Base-by-base conservation (phyloP, 1,140 invertebrate genomes). In the Vollenhovia emeryi region DNA sequence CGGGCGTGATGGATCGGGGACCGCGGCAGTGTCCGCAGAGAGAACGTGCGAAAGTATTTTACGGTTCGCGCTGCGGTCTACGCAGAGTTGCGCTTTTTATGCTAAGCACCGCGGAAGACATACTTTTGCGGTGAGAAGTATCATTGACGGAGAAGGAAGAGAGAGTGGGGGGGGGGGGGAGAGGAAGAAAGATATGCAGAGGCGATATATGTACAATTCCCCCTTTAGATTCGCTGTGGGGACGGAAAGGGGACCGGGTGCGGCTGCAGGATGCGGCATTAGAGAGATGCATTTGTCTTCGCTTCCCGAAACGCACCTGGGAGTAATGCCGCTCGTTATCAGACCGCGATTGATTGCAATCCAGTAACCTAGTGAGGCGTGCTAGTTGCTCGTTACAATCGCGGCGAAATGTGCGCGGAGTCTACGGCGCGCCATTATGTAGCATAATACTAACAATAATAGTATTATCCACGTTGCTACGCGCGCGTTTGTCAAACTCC, bases 241-340 rank as follows among this genome's bases (percentile, higher is more conserved):
- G 7, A 24, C 11, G 73, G 21, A 76, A 62, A 74, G n/a, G 40
- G 3, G 9, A 21, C 36, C 21, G 52, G 15, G 1, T 76, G 36
- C 52, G 18, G 15, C 7, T n/a, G 57, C 73, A 60, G 33, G 36
- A 43, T 48, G 55, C 55, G 18, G 24, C 40, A 45, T 76, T 62
- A 62, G 55, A 62, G 74, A 76, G 48, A 55, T 60, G 36, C 74
- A 76, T 76, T 76, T 76, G 74, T 76, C 74, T 62, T 76, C 74
- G 74, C 55, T 62, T 40, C 27, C 36, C 36, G 74, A 76, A 62
- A 76, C 74, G 55, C 40, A 62, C 27, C 24, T 30, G 74, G 55
- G 55, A 76, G 55, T 76, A 76, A 18, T 76, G 55, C 40, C 36
- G 57, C 55, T 76, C 73, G 73, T 75, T 76, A 62, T 76, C 55